phyloP scores from a whole-genome alignment of 2,888 invertebrate species.

The Cerastis rubricosa region DNA sequence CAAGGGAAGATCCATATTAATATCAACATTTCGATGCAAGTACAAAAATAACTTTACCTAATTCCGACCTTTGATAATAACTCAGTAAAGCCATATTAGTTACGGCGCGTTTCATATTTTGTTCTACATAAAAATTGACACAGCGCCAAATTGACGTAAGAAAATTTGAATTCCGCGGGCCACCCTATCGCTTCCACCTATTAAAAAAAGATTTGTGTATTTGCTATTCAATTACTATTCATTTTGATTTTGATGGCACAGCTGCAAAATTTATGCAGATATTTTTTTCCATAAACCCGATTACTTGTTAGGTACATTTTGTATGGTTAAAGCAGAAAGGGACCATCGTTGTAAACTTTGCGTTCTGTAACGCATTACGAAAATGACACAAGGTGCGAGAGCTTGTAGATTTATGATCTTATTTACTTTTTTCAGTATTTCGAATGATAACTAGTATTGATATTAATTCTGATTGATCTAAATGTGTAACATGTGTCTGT shows the following conservation, averaged over 20 bases:
- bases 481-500: constrained; percentile 48
- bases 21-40: too few species aligned
- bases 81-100: too few species aligned
- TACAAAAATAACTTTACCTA: too few species aligned
- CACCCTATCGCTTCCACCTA: too few species aligned
- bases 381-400: constrained; percentile 15
- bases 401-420: constrained; percentile 1
- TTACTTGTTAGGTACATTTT: neutral
- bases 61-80: too few species aligned
- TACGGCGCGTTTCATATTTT: too few species aligned
- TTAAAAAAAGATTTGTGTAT: neutral
- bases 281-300: neutral
- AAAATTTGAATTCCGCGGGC: too few species aligned
- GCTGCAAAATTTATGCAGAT: neutral
- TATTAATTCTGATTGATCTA: constrained; percentile 25
- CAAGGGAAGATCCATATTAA: too few species aligned
- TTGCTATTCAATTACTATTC: neutral
- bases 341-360: constrained; percentile 15
- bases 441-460: constrained; percentile 11
- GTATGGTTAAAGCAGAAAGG: neutral
- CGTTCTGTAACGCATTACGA: neutral
- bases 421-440: constrained; percentile 45
- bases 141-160: too few species aligned
- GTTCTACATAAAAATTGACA: too few species aligned
- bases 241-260: neutral